A percentile compares a stretch with the other conserved stretches of the same genome.
These are phyloP conservation scores for Meda fulgida DNA, from an alignment of 2,797 vertebrate genomes.

Conservation along the genomic window DNA sequence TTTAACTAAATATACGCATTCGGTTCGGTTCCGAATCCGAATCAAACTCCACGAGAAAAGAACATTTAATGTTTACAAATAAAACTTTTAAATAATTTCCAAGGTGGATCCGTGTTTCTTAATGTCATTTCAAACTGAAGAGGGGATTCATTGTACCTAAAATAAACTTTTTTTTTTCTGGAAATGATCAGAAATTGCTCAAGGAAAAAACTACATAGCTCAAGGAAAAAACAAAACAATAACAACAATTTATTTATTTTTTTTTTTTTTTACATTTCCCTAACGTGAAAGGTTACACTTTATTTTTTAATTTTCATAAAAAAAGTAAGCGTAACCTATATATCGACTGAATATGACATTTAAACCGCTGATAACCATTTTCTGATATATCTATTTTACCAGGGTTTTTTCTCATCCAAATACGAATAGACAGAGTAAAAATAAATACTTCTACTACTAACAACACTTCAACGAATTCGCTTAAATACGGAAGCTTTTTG, in stretches of 20 bases:
- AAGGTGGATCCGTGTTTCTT: constrained; percentile 53
- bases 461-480: not conserved
- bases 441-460: not conserved
- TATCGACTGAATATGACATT: not conserved
- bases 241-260: not conserved
- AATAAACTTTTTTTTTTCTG: not conserved
- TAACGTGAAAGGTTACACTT: not conserved
- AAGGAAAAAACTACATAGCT: not conserved
- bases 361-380: not conserved
- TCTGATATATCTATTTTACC: not conserved
- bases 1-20: constrained; percentile 82
- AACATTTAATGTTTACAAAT: constrained; percentile 99
- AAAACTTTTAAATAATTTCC: constrained; percentile 83
- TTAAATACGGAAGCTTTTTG: not conserved
- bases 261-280: too few species aligned
- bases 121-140: constrained; percentile 21
- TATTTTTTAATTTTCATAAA: not conserved
- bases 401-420: not conserved
- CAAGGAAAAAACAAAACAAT: not conserved
- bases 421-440: not conserved
- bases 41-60: constrained; percentile 92
- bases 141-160: not conserved
- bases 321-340: not conserved
- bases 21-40: constrained; percentile 80
- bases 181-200: not conserved